These are phyloP conservation scores for Catharus ustulatus DNA, from an alignment of 2,797 vertebrate genomes.

Conservation along the genomic window DNA sequence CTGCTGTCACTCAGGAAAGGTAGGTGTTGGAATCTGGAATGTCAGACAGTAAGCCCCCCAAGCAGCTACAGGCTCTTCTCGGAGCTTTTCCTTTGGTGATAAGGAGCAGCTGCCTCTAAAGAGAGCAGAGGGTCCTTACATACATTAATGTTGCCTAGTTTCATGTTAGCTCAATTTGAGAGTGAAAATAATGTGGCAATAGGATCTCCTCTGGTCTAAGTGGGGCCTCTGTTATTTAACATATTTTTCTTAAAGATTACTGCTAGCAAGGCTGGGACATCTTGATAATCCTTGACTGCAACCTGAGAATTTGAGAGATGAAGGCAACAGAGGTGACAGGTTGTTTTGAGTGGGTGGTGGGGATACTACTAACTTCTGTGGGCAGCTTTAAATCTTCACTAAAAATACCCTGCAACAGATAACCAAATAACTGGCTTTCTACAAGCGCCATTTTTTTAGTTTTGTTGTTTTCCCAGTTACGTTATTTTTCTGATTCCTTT, in stretches of 20 bases:
- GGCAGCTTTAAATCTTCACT: not conserved
- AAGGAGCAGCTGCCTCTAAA: not conserved
- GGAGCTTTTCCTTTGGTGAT: not conserved
- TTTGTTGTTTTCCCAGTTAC: not conserved
- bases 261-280: not conserved
- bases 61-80: not conserved
- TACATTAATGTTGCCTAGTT: not conserved
- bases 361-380: not conserved
- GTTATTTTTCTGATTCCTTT: not conserved
- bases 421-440: not conserved
- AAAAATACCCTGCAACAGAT: not conserved
- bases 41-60: not conserved
- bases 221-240: not conserved
- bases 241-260: not conserved
- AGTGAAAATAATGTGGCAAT: not conserved
- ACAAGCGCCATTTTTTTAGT: not conserved
- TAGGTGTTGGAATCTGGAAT: not conserved
- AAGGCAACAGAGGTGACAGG: fast-evolving
- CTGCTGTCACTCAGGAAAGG: not conserved
- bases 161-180: not conserved
- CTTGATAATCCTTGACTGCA: not conserved
- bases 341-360: not conserved
- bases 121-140: not conserved
- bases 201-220: not conserved
- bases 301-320: not conserved